Evolutionary conservation across 1,140 invertebrate genomes (phyloP).

Genomic region (Aphelenchoides fujianensis): DNA sequence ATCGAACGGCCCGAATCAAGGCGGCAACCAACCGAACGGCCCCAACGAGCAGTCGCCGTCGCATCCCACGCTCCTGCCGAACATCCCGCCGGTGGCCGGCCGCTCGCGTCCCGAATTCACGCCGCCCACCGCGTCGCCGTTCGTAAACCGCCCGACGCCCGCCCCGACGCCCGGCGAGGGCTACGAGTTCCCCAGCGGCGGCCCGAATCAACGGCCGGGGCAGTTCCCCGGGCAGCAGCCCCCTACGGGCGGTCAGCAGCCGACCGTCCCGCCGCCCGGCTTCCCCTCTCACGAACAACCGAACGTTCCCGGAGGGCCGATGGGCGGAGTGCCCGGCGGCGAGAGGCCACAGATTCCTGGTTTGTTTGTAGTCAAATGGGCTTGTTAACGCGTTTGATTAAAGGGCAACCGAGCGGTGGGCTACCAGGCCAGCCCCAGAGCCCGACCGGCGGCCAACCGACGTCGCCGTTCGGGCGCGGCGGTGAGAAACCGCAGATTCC

Average conservation of each 20-base stretch:
- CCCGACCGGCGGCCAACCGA: too few relatives aligned
- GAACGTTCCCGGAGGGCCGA: not conserved
- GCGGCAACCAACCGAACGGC: not conserved
- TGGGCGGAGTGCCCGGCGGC: not conserved
- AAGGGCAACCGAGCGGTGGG: not conserved
- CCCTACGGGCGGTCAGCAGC: too few relatives aligned
- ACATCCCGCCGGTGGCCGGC: not conserved
- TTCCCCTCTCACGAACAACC: not conserved
- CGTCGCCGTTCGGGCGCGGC: too few relatives aligned
- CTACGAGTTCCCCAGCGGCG: conserved; percentile 6
- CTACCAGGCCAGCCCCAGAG: too few relatives aligned
- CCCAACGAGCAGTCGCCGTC: not conserved
- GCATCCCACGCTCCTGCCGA: not conserved
- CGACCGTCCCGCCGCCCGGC: not conserved
- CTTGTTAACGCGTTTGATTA: too few relatives aligned
- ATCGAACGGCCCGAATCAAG: not conserved
- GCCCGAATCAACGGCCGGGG: not conserved
- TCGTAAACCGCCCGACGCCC: not conserved
- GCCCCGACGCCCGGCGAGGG: not conserved
- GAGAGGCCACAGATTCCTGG: not conserved
- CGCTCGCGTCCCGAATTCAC: conserved; percentile 1
- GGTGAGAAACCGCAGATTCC: too few relatives aligned
- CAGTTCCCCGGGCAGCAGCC: not conserved
- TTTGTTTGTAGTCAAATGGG: too few relatives aligned
- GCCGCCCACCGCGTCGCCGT: not conserved